A percentile compares a stretch with the other conserved stretches of the same genome.
Evolutionary conservation across 2,888 invertebrate genomes (phyloP).

Genomic region (Drosophila neotestacea): DNA sequence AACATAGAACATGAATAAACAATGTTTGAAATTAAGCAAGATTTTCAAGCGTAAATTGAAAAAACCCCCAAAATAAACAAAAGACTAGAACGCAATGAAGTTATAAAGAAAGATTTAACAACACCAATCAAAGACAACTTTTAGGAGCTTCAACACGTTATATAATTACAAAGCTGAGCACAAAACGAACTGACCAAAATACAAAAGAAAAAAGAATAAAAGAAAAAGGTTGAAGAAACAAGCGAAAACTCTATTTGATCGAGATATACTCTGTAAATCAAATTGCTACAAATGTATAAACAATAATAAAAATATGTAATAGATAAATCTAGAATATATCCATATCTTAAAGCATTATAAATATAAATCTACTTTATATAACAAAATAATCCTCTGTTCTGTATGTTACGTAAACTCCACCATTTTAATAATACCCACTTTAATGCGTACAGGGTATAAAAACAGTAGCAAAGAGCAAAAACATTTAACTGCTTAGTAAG

Average conservation of each 20-base stretch:
- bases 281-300: too few species aligned
- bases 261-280: not conserved
- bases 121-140: conserved; percentile 13
- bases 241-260: not conserved
- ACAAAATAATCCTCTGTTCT: not conserved
- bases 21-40: conserved; percentile 31
- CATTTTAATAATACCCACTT: not conserved
- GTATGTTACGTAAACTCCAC: not conserved
- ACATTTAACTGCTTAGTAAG: conserved; percentile 54
- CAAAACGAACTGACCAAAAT: conserved; percentile 25
- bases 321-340: too few species aligned
- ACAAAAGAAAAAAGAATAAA: not conserved
- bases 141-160: conserved; percentile 36
- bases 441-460: conserved; percentile 23
- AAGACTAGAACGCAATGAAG: conserved; percentile 28
- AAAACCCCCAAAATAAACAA: not conserved
- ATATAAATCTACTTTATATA: too few species aligned
- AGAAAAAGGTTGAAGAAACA: not conserved
- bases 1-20: conserved; percentile 17
- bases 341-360: too few species aligned
- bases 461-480: conserved; percentile 45
- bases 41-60: conserved; percentile 42
- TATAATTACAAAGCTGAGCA: conserved; percentile 49
- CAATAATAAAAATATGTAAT: too few species aligned
- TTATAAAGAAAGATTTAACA: conserved; percentile 13